Evolutionary conservation across 2,797 vertebrate species (phyloP).

Genomic region (Pangasius mekongensis): DNA sequence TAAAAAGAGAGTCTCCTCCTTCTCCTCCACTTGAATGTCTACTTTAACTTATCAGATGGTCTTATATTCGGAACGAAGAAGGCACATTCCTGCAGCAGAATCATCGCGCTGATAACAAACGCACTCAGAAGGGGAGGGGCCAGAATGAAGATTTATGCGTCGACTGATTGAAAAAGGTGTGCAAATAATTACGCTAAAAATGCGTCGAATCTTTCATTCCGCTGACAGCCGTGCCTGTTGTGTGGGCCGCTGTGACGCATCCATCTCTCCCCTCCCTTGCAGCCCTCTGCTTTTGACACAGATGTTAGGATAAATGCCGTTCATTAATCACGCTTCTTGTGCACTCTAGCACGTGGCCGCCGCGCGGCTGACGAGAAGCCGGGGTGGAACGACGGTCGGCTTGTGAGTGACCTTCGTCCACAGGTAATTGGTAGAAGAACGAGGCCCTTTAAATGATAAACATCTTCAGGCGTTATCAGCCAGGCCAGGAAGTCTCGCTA

Average conservation of each 20-base stretch:
- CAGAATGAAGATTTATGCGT: conserved; percentile 24
- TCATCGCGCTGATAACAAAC: not conserved
- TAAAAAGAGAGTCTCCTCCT: conserved; percentile 24
- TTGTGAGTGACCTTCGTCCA: conserved; percentile 58
- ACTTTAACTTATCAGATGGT: not conserved
- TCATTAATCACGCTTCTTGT: conserved; percentile 82
- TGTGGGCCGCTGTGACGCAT: conserved; percentile 37
- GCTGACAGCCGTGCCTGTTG: conserved; percentile 38
- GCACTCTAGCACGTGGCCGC: conserved; percentile 57
- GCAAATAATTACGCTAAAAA: conserved; percentile 36
- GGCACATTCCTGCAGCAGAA: not conserved
- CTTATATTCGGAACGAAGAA: not conserved
- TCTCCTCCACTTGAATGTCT: not conserved
- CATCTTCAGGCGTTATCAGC: conserved; percentile 77
- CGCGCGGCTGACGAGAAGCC: not conserved
- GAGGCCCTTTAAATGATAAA: conserved; percentile 77
- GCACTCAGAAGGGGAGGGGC: not conserved
- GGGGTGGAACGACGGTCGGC: not conserved
- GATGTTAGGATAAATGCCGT: conserved; percentile 82
- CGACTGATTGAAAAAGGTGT: conserved; percentile 43
- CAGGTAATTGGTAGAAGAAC: conserved; percentile 57
- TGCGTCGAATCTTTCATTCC: conserved; percentile 23
- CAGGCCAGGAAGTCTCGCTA: conserved; percentile 78
- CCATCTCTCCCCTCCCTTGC: conserved; percentile 25
- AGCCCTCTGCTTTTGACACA: conserved; percentile 71